Base-by-base conservation (phyloP, 2,888 invertebrate genomes). In the Andrena minutula region DNA sequence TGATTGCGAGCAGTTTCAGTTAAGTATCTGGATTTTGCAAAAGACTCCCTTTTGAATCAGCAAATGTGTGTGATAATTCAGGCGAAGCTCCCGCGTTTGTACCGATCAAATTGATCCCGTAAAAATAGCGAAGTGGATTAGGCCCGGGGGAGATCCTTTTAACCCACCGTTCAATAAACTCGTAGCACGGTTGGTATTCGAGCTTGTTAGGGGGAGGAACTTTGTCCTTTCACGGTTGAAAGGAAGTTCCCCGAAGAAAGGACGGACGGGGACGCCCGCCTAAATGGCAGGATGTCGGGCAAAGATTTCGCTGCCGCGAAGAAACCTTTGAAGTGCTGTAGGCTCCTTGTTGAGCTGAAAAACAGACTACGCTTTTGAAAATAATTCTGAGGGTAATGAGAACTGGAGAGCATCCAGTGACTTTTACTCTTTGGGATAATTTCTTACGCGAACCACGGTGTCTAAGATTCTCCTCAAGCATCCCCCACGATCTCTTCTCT, bases 181-280 rank as follows among this genome's bases (percentile, higher is more conserved):
- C 30, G 47, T 30, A 47, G 12, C 26, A 28, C 35, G 60, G 28
- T 23, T 66, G 65, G 56, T 75, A 79, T 79, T 68, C 71, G 49
- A 58, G 71, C 23, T 75, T 68, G 75, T 79, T 75, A 79, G 51
- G 41, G 70, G 12, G 26, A 63, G 64, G 58, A 79, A 79, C 79
- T 82, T 75, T 82, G 75, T 82, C 79, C 79, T 75, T 75, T 79
- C 75, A 64, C 47, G 63, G 75, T 26, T 72, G 82, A 79, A 75
- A 79, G 79, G 75, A 75, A 72, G 71, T 58, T 63, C 1, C 63
- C 65, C 61, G 56, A 26, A 79, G 79, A 82, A 82, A 75, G 70
- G 69, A 64, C 56, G 63, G 53, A 64, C 66, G 66, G 68, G 71
- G 79, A 82, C 71, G 51, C 66, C 35, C 10, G 72, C 58, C 71